Percentiles rank a stretch among this genome's conserved stretches.
phyloP scores from a whole-genome alignment of 2,797 vertebrate species.

The Notamacropus eugenii region DNA sequence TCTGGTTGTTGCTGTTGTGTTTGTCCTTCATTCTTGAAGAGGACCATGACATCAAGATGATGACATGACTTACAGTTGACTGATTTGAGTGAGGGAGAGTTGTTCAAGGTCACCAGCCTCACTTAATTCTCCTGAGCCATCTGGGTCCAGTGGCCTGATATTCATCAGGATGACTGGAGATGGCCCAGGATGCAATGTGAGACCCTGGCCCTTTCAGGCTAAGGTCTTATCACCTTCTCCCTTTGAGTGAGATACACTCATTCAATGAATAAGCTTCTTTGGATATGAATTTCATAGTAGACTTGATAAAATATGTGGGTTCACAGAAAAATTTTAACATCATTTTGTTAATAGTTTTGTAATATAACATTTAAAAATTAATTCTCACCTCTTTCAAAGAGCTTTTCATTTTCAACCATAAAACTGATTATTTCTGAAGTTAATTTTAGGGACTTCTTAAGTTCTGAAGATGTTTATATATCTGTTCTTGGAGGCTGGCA shows the following conservation, averaged over 20 bases:
- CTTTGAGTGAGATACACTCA: too few relatives aligned
- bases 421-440: conserved; percentile 82
- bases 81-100: too few relatives aligned
- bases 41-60: too few relatives aligned
- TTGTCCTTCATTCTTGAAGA: too few relatives aligned
- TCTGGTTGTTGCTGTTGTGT: neutral
- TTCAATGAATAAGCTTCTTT: neutral
- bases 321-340: conserved; percentile 51
- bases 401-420: conserved; percentile 76
- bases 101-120: too few relatives aligned
- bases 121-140: too few relatives aligned
- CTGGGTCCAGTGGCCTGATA: too few relatives aligned
- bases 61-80: too few relatives aligned
- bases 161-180: too few relatives aligned
- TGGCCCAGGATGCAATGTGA: too few relatives aligned
- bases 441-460: conserved; percentile 81
- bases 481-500: conserved; percentile 45
- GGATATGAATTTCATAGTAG: neutral
- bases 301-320: conserved; percentile 44
- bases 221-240: too few relatives aligned
- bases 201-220: too few relatives aligned
- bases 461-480: conserved; percentile 69
- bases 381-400: conserved; percentile 84
- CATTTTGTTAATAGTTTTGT: conserved; percentile 39
- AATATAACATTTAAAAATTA: conserved; percentile 55